Conservation (phyloP, 2,113 vertebrate genomes). For the Misgurnus mizolepis region DNA sequence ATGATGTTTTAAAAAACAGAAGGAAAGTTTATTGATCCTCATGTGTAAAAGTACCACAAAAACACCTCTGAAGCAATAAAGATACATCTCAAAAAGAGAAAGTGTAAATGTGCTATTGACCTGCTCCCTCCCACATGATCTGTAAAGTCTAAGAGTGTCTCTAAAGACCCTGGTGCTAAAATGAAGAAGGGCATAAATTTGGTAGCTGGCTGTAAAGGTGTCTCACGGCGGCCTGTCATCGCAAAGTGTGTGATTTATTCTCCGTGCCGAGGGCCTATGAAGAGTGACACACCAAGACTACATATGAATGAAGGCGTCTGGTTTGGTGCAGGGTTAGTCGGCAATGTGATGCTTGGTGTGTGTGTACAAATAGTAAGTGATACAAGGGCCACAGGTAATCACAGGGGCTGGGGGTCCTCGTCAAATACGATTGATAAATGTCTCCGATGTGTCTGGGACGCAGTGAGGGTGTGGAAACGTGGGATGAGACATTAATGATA, state of each 20-base stretch:
- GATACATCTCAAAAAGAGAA: conserved; percentile 1
- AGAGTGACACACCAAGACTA: conserved; percentile 33
- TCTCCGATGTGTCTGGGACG: conserved; percentile 37
- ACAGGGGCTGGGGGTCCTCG: conserved; percentile 23
- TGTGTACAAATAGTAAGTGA: conserved; percentile 34
- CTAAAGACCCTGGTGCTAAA: conserved; percentile 23
- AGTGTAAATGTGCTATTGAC: conserved; percentile 41
- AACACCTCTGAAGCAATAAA: conserved; percentile 15
- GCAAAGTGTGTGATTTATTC: conserved; percentile 36
- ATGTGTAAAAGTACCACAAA: conserved; percentile 9
- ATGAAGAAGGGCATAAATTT: conserved; percentile 53
- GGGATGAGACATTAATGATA: conserved; percentile 52
- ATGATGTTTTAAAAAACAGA: conserved; percentile 44
- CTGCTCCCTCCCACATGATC: conserved; percentile 12
- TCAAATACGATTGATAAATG: conserved; percentile 33
- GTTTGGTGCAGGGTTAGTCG: not conserved
- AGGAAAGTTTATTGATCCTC: conserved; percentile 59
- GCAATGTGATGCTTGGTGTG: conserved; percentile 4
- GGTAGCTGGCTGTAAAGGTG: conserved; percentile 10
- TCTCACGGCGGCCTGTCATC: conserved; percentile 25
- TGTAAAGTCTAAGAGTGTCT: conserved; percentile 8
- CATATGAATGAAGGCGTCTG: conserved; percentile 34
- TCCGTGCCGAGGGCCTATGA: conserved; percentile 18
- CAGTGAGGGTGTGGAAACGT: conserved; percentile 36
- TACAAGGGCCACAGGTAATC: conserved; percentile 42